phyloP scores from a whole-genome alignment of 2,797 vertebrate genomes.

The Arnoldichthys spilopterus region DNA sequence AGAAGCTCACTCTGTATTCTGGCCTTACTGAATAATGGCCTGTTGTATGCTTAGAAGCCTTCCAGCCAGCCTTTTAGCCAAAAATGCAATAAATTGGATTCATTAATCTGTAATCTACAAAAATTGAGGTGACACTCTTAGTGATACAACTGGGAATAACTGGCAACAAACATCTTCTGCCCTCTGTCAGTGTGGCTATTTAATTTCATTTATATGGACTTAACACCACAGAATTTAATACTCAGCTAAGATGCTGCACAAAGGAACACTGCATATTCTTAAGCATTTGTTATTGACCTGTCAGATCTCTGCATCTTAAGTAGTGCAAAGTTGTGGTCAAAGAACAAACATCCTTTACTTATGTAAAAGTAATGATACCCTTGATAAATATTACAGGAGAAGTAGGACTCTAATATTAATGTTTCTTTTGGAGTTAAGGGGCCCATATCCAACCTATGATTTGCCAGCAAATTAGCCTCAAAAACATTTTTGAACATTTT shows the following conservation, averaged over 20 bases:
- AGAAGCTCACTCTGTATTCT: neutral
- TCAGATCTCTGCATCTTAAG: neutral
- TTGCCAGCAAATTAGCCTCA: no score
- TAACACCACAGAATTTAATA: neutral
- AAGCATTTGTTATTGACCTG: neutral
- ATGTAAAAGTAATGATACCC: neutral
- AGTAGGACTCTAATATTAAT: neutral
- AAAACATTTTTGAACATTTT: no score
- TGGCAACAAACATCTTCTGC: neutral
- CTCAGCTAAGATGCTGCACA: no score
- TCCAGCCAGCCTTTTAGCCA: neutral
- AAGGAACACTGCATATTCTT: neutral
- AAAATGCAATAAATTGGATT: neutral
- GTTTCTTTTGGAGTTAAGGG: neutral
- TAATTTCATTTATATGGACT: neutral
- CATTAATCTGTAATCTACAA: conserved; percentile 5
- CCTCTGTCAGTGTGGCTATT: neutral
- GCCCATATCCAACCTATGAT: no score
- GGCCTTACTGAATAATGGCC: neutral
- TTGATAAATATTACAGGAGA: neutral
- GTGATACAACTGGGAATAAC: neutral
- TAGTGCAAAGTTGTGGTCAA: neutral
- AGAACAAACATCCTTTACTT: neutral
- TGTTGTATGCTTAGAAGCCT: neutral
- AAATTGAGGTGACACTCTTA: neutral